phyloP scores from a whole-genome alignment of 2,797 vertebrate species.

The Xenops minutus region DNA sequence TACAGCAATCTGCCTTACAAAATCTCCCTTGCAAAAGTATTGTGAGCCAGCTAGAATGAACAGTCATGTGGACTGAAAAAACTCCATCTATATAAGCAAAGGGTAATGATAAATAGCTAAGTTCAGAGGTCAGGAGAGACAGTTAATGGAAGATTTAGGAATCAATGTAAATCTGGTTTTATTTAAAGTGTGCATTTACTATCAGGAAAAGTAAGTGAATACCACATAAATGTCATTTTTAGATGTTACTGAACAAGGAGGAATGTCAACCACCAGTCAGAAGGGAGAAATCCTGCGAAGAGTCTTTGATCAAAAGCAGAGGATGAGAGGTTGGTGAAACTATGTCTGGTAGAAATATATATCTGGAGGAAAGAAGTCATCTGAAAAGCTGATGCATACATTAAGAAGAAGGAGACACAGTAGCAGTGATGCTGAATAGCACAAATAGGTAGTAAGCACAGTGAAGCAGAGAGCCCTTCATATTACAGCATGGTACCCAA shows the following conservation, averaged over 20 bases:
- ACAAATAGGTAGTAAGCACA: background rate
- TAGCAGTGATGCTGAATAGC: background rate
- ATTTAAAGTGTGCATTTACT: background rate
- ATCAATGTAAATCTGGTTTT: background rate
- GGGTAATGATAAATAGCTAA: background rate
- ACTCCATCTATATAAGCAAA: background rate
- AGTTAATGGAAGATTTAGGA: background rate
- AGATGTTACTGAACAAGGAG: background rate
- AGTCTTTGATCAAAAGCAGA: background rate
- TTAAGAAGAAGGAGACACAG: background rate
- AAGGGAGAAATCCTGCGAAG: background rate
- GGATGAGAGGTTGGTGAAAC: background rate
- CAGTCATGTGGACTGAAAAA: background rate
- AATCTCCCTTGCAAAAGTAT: background rate
- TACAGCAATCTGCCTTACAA: background rate
- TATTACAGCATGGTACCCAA: background rate
- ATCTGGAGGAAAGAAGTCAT: background rate
- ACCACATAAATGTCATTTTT: background rate
- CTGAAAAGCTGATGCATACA: background rate
- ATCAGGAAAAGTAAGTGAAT: background rate
- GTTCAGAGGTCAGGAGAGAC: background rate
- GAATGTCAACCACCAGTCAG: background rate
- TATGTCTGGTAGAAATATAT: background rate
- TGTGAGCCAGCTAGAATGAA: background rate
- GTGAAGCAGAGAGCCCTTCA: background rate